Base-by-base conservation (phyloP, 2,113 vertebrate species). In the Aramus guarauna region DNA sequence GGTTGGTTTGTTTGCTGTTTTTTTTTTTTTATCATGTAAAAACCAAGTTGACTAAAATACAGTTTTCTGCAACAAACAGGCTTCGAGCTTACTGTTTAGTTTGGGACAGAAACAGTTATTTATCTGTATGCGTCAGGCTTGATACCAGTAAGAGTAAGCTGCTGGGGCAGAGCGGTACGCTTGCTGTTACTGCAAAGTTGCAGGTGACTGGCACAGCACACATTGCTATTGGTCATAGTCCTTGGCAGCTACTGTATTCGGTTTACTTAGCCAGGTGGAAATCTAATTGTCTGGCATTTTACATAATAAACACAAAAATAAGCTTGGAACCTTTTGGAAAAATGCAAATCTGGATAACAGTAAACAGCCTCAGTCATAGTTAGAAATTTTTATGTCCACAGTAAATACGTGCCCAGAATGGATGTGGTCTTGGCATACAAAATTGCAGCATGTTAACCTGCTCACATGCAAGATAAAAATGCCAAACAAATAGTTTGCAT, bases 391-490 rank as follows among this genome's bases (percentile, higher is more conserved):
- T 45, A 71, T 2, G 1, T 20, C 75, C 74, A 63, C 50, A 90
- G 39, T n/a, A 84, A 88, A 93, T 7, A 79, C 32, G 45, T 88
- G 81, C 50, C 76, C 78, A 67, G 81, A 86, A 53, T 0, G 2
- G 23, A 64, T 67, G 63, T n/a, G 73, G 23, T 77, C 86, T 81
- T 75, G 90, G 75, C 47, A 78, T 23, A 32, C 92, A 73, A 78
- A 85, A 79, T 43, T 72, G 82, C 74, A 96, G 81, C 84, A 90
- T n/a, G 73, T 66, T 4, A 3, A 62, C n/a, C 74, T 94, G 67
- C 30, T 72, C 77, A 75, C 2, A 36, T 11, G 53, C 71, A 94
- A 85, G 69, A 96, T 72, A 94, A 96, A 97, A 95, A 93, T 32
- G 45, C 56, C 68, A 53, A 27, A 48, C 82, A 85, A 83, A 71